Evolutionary conservation across 1,140 invertebrate genomes (phyloP).

Genomic region (Drosophila micromelanica): DNA sequence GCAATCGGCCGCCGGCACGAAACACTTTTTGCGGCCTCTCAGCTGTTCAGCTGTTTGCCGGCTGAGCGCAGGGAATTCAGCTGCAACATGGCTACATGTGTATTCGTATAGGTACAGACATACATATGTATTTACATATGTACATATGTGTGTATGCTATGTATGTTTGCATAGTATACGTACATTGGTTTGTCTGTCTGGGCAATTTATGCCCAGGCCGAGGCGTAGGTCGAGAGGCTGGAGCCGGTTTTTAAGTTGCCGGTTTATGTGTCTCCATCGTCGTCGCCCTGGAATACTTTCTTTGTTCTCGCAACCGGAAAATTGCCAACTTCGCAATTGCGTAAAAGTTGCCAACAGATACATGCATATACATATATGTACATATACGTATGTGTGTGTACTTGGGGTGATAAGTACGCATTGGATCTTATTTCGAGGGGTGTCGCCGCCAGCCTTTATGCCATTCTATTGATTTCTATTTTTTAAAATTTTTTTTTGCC

Average conservation of each 20-base stretch:
- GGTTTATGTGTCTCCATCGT: slow-evolving; percentile 15
- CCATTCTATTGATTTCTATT: slow-evolving; percentile 32
- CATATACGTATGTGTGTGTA: neutral
- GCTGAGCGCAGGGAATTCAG: slow-evolving; percentile 66
- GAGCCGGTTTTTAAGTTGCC: slow-evolving; percentile 48
- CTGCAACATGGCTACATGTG: slow-evolving; percentile 71
- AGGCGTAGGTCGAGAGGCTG: slow-evolving; percentile 40
- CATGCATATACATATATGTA: neutral
- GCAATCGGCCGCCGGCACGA: slow-evolving; percentile 51
- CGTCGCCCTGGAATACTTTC: slow-evolving; percentile 68
- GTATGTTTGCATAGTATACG: neutral
- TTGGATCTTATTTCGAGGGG: slow-evolving; percentile 15
- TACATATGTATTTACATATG: slow-evolving; percentile 1
- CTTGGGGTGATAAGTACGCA: neutral
- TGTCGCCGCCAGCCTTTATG: slow-evolving; percentile 6
- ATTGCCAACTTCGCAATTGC: slow-evolving; percentile 38
- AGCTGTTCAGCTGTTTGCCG: slow-evolving; percentile 67
- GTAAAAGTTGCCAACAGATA: slow-evolving; percentile 23
- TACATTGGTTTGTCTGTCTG: slow-evolving; percentile 22
- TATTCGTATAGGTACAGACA: neutral
- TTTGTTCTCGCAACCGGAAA: slow-evolving; percentile 68
- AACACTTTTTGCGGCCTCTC: slow-evolving; percentile 48
- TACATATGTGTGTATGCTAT: neutral
- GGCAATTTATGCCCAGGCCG: slow-evolving; percentile 20
- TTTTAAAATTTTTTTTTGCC: slow-evolving; percentile 12